Base-by-base conservation (phyloP, 2,888 invertebrate genomes). In the Sceliomorpha sp. region DNA sequence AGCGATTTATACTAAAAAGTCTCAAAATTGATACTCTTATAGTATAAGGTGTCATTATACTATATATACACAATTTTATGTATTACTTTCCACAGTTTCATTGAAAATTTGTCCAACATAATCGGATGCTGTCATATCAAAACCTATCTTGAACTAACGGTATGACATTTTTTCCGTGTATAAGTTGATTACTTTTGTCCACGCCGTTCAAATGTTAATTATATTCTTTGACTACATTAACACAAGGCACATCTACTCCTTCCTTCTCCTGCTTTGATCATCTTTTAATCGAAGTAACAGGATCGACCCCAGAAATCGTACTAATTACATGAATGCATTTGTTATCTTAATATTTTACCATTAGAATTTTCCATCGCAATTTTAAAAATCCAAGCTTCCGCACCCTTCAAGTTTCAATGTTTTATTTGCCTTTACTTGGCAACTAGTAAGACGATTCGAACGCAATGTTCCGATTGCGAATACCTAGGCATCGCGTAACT, bases 161-260 rank as follows among this genome's bases (percentile, higher is more conserved):
- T n/a, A n/a, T n/a, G n/a, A n/a, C n/a, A n/a, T n/a, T n/a, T n/a
- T n/a, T n/a, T n/a, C n/a, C n/a, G n/a, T n/a, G n/a, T n/a, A n/a
- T n/a, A n/a, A n/a, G n/a, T n/a, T n/a, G n/a, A n/a, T n/a, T n/a
- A n/a, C n/a, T n/a, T n/a, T n/a, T n/a, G n/a, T n/a, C n/a, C n/a
- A n/a, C n/a, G n/a, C n/a, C n/a, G 2, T 15, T n/a, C 36, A 36
- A 14, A n/a, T 36, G 13, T 3, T 36, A 7, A n/a, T 36, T 36
- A 14, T 36, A 36, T 13, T 14, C n/a, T 44, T 44, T 44, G 10
- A 48, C 13, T 5, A 32, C 2, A 12, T 24, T 3, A 4, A 26
- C 24, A 36, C 48, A 48, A n/a, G 34, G 13, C 5, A 55, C 12
- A 9, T 13, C 10, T 2, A 44, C 8, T n/a, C n/a, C n/a, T 26